Evolutionary conservation across 1,140 invertebrate genomes (phyloP).

Genomic region (Heliconius eleuchia): DNA sequence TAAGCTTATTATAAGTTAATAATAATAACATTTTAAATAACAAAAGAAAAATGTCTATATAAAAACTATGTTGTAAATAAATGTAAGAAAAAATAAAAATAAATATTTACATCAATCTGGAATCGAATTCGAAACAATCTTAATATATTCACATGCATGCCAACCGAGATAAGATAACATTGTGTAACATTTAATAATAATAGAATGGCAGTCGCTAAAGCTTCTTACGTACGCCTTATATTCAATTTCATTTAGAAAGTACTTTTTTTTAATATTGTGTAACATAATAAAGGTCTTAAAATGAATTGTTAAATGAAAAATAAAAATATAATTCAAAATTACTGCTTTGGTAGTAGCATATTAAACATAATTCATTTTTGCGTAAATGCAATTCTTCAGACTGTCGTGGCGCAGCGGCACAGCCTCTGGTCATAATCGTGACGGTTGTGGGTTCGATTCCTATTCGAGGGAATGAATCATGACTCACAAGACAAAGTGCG

Average conservation of each 20-base stretch:
- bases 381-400: too few relatives aligned
- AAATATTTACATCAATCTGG: neutral
- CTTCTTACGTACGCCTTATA: slow-evolving; percentile 1
- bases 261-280: neutral
- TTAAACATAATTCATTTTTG: neutral
- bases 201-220: neutral
- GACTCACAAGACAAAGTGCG: too few relatives aligned
- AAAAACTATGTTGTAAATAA: too few relatives aligned
- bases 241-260: slow-evolving; percentile 3
- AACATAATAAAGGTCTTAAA: neutral
- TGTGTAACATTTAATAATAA: neutral
- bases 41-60: too few relatives aligned
- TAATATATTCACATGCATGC: neutral
- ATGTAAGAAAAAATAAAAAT: too few relatives aligned
- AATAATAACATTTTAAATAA: too few relatives aligned
- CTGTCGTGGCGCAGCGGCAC: too few relatives aligned
- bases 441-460: too few relatives aligned
- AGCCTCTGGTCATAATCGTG: too few relatives aligned
- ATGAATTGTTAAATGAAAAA: neutral
- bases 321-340: neutral
- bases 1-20: too few relatives aligned
- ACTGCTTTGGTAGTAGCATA: neutral
- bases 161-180: neutral
- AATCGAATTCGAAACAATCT: neutral
- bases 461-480: too few relatives aligned